These are phyloP conservation scores for Formica aserva DNA, from an alignment of 2,888 invertebrate species.

Conservation along the genomic window DNA sequence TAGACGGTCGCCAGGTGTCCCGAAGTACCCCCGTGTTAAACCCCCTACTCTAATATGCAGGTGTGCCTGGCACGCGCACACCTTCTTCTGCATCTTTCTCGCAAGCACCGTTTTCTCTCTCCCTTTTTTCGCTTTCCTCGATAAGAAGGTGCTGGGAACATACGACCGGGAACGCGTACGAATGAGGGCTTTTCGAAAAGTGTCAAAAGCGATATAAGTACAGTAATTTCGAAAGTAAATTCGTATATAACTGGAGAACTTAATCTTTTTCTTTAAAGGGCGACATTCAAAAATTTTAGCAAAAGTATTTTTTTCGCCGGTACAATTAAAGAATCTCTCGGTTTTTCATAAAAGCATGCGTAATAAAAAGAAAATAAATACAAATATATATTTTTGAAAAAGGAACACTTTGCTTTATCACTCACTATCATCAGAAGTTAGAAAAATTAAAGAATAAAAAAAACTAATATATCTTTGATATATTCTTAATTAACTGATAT, in stretches of 20 bases:
- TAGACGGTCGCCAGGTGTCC: conserved; percentile 75
- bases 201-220: neutral
- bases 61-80: conserved; percentile 78
- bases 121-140: conserved; percentile 34
- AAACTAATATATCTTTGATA: neutral
- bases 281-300: neutral
- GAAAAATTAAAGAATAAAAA: neutral
- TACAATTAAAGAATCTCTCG: neutral
- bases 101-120: conserved; percentile 29
- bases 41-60: conserved; percentile 70
- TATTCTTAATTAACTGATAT: no score
- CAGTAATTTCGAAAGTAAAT: conserved; percentile 16
- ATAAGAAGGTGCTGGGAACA: conserved; percentile 22
- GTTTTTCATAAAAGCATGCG: neutral
- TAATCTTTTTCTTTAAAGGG: neutral
- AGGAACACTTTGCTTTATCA: neutral
- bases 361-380: neutral
- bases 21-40: conserved; percentile 60
- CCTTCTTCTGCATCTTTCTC: conserved; percentile 54
- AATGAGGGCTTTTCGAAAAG: neutral
- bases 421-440: neutral
- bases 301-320: neutral
- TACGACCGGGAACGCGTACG: neutral
- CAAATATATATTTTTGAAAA: neutral
- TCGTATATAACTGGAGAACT: neutral